Evolutionary conservation across 1,140 invertebrate genomes (phyloP).

Genomic region (Tetragonula clypearis): DNA sequence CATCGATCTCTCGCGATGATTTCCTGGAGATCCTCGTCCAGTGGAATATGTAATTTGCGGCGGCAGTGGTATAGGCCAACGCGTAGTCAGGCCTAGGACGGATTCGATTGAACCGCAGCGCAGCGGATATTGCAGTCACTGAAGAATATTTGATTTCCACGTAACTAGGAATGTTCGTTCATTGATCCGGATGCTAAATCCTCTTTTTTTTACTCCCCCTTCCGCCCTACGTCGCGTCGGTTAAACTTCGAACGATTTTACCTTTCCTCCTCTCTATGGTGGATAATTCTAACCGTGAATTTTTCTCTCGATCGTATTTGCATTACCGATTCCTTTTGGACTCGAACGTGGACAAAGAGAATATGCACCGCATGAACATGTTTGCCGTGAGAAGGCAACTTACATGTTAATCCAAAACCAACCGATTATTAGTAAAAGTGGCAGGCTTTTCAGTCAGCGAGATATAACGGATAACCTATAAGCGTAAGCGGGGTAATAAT

Average conservation of each 20-base stretch:
- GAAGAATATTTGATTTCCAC: slow-evolving; percentile 76
- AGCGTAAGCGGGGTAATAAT: not conserved
- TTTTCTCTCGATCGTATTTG: not conserved
- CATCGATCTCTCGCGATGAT: slow-evolving; percentile 56
- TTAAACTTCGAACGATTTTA: not conserved
- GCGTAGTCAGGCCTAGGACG: slow-evolving; percentile 63
- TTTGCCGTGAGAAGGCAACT: not conserved
- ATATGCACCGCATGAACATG: not conserved
- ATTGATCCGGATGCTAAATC: slow-evolving; percentile 50
- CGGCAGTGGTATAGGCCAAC: slow-evolving; percentile 67
- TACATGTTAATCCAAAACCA: not conserved
- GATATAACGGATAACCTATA: not conserved
- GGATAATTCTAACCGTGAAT: not conserved
- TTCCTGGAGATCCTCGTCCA: slow-evolving; percentile 44
- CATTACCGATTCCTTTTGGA: not conserved
- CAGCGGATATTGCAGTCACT: slow-evolving; percentile 74
- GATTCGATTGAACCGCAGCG: slow-evolving; percentile 44
- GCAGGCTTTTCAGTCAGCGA: not conserved
- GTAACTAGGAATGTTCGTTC: slow-evolving; percentile 62
- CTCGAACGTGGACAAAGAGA: not conserved
- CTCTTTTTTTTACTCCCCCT: slow-evolving; percentile 27
- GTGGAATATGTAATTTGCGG: slow-evolving; percentile 56
- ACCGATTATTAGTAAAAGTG: too few species aligned
- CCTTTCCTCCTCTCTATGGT: not conserved
- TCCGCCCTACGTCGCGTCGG: not conserved